These are phyloP conservation scores for Macrosoma leucophasiata DNA, from an alignment of 2,888 invertebrate genomes.

Conservation along the genomic window DNA sequence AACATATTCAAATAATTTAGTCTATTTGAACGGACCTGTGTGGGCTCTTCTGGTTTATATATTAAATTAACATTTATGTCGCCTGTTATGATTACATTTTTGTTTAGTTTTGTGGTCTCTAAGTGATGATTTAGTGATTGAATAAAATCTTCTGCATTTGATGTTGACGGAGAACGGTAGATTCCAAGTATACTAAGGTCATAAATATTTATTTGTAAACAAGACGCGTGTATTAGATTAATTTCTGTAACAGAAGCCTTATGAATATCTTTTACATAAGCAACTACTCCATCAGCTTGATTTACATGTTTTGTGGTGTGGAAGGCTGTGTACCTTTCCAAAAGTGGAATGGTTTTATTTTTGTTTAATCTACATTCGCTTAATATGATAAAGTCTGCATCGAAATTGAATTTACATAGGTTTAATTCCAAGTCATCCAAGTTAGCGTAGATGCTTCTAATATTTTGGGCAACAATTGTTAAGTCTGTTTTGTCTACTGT, in stretches of 20 bases:
- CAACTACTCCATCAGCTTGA: no score
- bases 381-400: no score
- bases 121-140: neutral
- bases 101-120: neutral
- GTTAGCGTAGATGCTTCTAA: no score
- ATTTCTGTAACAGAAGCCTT: neutral
- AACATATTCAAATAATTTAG: constrained; percentile 3
- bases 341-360: no score
- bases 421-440: no score
- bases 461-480: no score
- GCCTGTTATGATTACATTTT: constrained; percentile 4
- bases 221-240: neutral
- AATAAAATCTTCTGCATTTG: constrained; percentile 4
- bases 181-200: constrained; percentile 2
- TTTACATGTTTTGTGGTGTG: no score
- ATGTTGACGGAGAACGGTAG: constrained; percentile 5
- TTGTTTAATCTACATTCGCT: no score
- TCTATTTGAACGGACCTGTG: neutral
- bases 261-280: no score
- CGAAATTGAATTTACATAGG: no score
- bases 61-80: constrained; percentile 8
- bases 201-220: neutral
- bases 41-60: neutral
- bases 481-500: no score
- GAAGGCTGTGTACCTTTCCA: no score